Evolutionary conservation across 2,113 vertebrate species (phyloP).

Genomic region (Psephotus haematonotus): DNA sequence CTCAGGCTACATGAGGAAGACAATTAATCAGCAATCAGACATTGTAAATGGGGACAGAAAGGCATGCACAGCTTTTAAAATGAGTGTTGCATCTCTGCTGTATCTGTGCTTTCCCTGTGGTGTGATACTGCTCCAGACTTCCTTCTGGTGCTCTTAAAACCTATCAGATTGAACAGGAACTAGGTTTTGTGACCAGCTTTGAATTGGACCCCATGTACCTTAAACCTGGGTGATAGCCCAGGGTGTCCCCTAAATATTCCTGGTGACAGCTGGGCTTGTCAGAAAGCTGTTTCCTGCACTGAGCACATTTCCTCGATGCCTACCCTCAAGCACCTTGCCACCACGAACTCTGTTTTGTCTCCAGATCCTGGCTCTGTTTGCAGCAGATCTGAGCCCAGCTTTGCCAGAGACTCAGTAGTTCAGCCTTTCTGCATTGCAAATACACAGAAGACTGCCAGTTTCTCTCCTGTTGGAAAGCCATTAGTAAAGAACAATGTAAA

Average conservation of each 20-base stretch:
- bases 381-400: neutral
- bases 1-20: neutral
- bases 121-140: neutral
- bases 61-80: neutral
- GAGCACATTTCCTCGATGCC: fast-evolving
- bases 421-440: neutral
- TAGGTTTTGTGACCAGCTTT: neutral
- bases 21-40: neutral
- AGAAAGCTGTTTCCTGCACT: neutral
- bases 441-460: neutral
- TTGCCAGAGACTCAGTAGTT: neutral
- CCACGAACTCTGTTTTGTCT: neutral
- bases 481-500: neutral
- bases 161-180: neutral
- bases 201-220: neutral
- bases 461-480: neutral
- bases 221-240: neutral
- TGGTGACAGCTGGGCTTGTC: neutral
- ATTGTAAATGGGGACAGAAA: neutral
- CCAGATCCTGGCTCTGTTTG: neutral
- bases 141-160: neutral
- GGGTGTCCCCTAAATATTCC: neutral
- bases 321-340: neutral
- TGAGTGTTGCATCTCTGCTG: fast-evolving
- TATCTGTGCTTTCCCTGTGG: neutral